Evolutionary conservation across 2,113 vertebrate genomes (phyloP).

Genomic region (Sinocyclocheilus grahami): DNA sequence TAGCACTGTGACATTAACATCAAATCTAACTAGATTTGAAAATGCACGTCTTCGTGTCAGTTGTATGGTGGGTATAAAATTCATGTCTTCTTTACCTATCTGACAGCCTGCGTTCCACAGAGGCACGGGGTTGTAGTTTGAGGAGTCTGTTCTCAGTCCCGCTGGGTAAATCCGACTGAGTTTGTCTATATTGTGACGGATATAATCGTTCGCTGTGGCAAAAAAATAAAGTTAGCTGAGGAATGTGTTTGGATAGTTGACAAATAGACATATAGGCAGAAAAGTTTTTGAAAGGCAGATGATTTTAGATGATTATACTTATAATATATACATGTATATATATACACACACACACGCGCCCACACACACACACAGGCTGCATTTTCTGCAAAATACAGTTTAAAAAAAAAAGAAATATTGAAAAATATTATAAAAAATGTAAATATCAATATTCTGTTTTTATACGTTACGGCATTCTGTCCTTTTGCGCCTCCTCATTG

Average conservation of each 20-base stretch:
- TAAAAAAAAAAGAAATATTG: background rate
- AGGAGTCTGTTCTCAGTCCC: slow-evolving; percentile 87
- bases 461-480: background rate
- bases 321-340: no score
- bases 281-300: no score
- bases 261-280: background rate
- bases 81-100: slow-evolving; percentile 76
- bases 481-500: no score
- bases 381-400: background rate
- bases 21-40: background rate
- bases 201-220: slow-evolving; percentile 78
- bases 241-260: background rate
- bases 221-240: background rate
- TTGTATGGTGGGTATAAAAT: background rate
- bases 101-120: slow-evolving; percentile 94
- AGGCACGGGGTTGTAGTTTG: slow-evolving; percentile 89
- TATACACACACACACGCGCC: background rate
- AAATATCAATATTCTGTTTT: background rate
- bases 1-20: background rate
- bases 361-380: background rate
- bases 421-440: background rate
- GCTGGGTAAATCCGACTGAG: slow-evolving; percentile 91
- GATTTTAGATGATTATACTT: background rate
- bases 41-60: background rate
- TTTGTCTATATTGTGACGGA: slow-evolving; percentile 84